Base-by-base conservation (phyloP, 2,113 vertebrate species). In the Calidris pugnax region DNA sequence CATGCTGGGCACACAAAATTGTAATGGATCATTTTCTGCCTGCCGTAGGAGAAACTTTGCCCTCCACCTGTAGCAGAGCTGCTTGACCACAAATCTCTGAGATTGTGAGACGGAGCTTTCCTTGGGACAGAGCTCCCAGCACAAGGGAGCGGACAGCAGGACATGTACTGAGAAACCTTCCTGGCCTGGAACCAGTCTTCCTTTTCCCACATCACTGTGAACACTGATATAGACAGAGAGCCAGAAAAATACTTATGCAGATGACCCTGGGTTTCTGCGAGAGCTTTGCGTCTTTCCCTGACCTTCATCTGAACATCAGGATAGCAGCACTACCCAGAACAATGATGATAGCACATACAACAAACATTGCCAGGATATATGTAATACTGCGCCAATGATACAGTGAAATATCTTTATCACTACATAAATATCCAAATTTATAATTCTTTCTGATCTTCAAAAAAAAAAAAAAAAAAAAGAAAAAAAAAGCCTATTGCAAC, bases 121-220 rank as follows among this genome's bases (percentile, higher is more conserved):
- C 51, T 14, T 41, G n/a, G 16, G 15, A 69, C 21, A 41, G 57
- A 64, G 26, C 11, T 89, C 45, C 57, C 10, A 17, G 8, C 0
- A 4, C 41, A 47, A 64, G 39, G 37, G 7, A 69, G 45, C 0
- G 0, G 32, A n/a, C 50, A 62, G 17, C 69, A 69, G 24, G 48
- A 17, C 23, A 68, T 0, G 2, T 1, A 22, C 23, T 21, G 63
- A 8, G 21, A 47, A 51, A 55, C 3, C 7, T 78, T 15, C 66
- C n/a, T 45, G 57, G 35, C 37, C 10, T 80, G 45, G 10, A 89
- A 14, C 6, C 50, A 33, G 43, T 11, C 71, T 26, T 45, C 6
- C 22, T 80, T 53, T 71, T 27, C 35, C 60, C 30, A 75, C 59
- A 14, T 74, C 23, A 3, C 32, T 45, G 12, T 35, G 73, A 16